Base-by-base conservation (phyloP, 2,113 vertebrate species). In the Dicaeum eximium region DNA sequence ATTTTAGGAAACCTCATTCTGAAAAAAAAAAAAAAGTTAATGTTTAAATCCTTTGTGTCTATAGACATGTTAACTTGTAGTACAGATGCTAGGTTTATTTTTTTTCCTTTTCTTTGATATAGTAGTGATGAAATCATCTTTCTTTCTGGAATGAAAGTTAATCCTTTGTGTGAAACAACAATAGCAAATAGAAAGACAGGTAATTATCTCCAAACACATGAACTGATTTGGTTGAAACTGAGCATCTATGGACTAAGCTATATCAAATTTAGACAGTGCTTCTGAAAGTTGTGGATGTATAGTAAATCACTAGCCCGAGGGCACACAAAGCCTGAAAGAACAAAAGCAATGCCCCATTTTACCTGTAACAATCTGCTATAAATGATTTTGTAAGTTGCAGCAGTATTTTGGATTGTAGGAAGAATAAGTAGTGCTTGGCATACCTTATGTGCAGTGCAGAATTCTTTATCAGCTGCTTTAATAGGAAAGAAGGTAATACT, bases 121-220 rank as follows among this genome's bases (percentile, higher is more conserved):
- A 57, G 54, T 84, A 93, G 23, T 84, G 77, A 44, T 93, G 86
- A 96, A 79, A 89, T 86, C 93, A 80, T 96, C 80, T 96, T 86
- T 71, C 53, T 88, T 95, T 94, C 58, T 93, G 40, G 45, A 97
- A 80, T 47, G 53, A 88, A 94, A 94, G 48, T 86, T 95, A 94
- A 92, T 95, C 60, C 80, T 96, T 91, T 95, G 67, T 95, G 74
- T 79, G 60, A 95, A 96, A 92, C 86, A 94, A 95, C 80, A 95
- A 93, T 85, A 95, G 66, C 58, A 96, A 91, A 93, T 72, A 92
- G 73, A 96, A 95, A 94, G 93, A 88, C 86, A 93, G 93, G 88
- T 92, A 96, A 96, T 96, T 96, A 94, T 93, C 95, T 93, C 56
- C 23, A 51, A 90, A 93, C 86, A 37, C 31, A 60, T 80, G 75